Evolutionary conservation across 2,113 vertebrate genomes (phyloP), one percentile per base, ranked within the genome.

Genomic region (Semnornis frantzii): DNA sequence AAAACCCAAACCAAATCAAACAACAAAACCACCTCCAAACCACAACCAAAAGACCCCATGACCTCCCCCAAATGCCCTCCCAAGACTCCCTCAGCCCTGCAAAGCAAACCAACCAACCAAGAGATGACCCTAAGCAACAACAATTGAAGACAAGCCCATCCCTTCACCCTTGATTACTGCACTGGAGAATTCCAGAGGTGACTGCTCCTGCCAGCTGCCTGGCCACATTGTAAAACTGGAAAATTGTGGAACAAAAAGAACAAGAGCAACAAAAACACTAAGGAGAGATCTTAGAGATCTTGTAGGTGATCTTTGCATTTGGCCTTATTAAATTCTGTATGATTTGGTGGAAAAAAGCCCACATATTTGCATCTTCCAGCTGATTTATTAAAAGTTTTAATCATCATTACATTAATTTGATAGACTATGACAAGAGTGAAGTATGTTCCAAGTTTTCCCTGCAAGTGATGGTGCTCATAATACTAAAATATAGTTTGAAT

Each of bases 331-430:
- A 58, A n/a, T 58, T 89, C 12, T 30, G 7, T 46, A n/a, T 44
- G 39, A 84, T 82, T 78, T 90, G 19, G 16, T 14, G 44, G 16
- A 7, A 54, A 96, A 48, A 48, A 48, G 20, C 48, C 23, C 50
- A 52, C 59, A 62, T 13, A 37, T 8, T 57, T 75, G 19, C 58
- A 60, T 89, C 77, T 44, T 90, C 88, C 66, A 75, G 27, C 73
- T 82, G 21, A 77, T 81, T 87, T 95, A 64, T 86, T 66, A 76
- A 94, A 91, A 76, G 5, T 18, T 42, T 76, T 93, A 79, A 75
- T 76, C 34, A 37, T 94, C 52, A 93, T 93, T 87, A 63, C 71
- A 76, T 94, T 94, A 87, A 87, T 89, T 85, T 91, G 91, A 85
- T 78, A 74, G 76, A 65, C 65, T 81, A 75, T 23, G 59, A 50